Conservation (phyloP, 2,797 vertebrate genomes). For the Channallabes apus region DNA sequence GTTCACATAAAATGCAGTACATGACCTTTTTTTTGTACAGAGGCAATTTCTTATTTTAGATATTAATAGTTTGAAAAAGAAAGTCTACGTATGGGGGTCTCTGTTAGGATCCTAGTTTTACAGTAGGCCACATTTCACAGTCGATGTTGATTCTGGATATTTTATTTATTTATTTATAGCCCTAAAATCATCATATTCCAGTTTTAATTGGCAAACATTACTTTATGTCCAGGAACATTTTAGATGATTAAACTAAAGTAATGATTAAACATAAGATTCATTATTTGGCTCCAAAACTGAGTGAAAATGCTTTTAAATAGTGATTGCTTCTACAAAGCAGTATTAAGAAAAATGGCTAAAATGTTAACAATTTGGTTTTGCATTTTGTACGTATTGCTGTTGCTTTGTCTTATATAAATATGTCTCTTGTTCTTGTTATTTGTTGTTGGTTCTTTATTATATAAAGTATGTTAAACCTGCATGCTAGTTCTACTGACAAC, state of each 20-base stretch:
- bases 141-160: neutral
- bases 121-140: neutral
- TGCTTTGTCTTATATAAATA: neutral
- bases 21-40: neutral
- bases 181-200: neutral
- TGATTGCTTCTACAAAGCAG: neutral
- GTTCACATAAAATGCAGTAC: neutral
- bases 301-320: neutral
- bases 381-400: neutral
- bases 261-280: neutral
- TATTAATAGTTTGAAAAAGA: neutral
- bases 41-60: neutral
- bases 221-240: neutral
- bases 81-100: neutral
- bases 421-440: neutral
- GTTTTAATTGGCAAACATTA: neutral
- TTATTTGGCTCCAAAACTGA: neutral
- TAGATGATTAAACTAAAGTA: neutral
- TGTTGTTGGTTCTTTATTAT: neutral
- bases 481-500: constrained; percentile 6
- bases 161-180: neutral
- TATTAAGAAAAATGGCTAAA: neutral
- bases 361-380: neutral
- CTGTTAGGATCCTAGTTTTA: neutral
- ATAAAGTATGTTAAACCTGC: neutral